Conservation (phyloP, 2,113 vertebrate genomes). For the Sphaerodactylus townsendi region DNA sequence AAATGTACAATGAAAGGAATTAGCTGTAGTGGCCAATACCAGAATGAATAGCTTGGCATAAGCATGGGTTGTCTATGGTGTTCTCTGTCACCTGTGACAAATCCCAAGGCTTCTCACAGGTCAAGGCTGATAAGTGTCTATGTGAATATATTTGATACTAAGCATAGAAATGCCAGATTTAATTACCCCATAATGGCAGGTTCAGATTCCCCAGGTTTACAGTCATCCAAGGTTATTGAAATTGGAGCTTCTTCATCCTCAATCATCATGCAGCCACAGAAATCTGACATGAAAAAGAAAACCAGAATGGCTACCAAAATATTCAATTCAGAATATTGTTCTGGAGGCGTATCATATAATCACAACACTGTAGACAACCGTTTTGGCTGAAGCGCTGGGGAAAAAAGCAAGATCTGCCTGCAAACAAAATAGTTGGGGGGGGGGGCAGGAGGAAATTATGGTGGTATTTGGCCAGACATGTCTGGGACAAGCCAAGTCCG, state of each 20-base stretch:
- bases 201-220: conserved; percentile 87
- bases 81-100: not conserved
- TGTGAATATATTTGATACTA: not conserved
- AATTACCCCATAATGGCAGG: conserved; percentile 95
- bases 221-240: conserved; percentile 91
- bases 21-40: not conserved
- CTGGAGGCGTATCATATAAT: not conserved
- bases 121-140: not conserved
- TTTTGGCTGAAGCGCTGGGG: too few species aligned
- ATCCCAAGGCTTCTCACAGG: not conserved
- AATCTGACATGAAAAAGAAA: conserved; percentile 75
- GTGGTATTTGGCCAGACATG: too few species aligned
- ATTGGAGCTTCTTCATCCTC: conserved; percentile 91
- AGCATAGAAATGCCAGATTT: not conserved
- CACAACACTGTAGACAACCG: not conserved
- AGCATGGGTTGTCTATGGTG: not conserved
- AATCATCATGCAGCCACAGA: conserved; percentile 88
- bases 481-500: too few species aligned
- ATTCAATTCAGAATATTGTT: not conserved
- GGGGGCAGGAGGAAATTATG: too few species aligned
- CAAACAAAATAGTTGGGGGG: too few species aligned
- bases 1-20: not conserved
- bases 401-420: too few species aligned
- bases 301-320: not conserved
- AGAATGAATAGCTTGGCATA: not conserved